These are phyloP conservation scores for Harpagifer antarcticus DNA, from an alignment of 2,797 vertebrate genomes.

Conservation along the genomic window DNA sequence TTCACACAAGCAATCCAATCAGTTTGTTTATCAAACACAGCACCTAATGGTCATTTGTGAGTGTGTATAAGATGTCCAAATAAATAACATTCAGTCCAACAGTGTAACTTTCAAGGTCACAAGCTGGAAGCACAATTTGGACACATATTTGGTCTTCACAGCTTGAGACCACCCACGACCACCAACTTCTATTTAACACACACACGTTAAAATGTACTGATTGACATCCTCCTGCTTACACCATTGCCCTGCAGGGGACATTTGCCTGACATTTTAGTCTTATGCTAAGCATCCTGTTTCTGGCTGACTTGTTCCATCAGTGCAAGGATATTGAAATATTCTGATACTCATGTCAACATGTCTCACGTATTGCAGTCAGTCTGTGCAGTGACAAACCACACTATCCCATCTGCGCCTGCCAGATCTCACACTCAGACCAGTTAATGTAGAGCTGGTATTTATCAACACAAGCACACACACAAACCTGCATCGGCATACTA, in stretches of 20 bases:
- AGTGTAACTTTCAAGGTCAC: conserved; percentile 79
- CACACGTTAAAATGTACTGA: conserved; percentile 62
- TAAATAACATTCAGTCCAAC: conserved; percentile 81
- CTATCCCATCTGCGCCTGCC: conserved; percentile 51
- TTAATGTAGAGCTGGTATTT: conserved; percentile 39
- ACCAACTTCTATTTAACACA: conserved; percentile 84
- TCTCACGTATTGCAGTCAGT: conserved; percentile 52
- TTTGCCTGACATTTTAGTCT: conserved; percentile 59
- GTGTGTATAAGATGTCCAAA: conserved; percentile 85
- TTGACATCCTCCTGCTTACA: conserved; percentile 56
- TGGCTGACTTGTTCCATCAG: conserved; percentile 35
- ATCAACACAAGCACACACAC: conserved; percentile 51
- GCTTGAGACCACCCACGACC: conserved; percentile 87
- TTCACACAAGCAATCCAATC: conserved; percentile 85
- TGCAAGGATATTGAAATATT: conserved; percentile 54
- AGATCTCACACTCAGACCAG: conserved; percentile 70
- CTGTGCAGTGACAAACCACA: conserved; percentile 67
- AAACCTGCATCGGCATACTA: conserved; percentile 22
- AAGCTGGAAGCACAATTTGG: conserved; percentile 81
- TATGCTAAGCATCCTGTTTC: conserved; percentile 44
- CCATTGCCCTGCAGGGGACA: conserved; percentile 66
- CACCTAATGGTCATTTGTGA: conserved; percentile 87
- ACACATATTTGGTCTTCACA: conserved; percentile 79
- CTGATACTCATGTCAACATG: conserved; percentile 75
- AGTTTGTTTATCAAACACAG: conserved; percentile 88